Evolutionary conservation across 2,888 invertebrate species (phyloP).

Genomic region (Erannis defoliaria): DNA sequence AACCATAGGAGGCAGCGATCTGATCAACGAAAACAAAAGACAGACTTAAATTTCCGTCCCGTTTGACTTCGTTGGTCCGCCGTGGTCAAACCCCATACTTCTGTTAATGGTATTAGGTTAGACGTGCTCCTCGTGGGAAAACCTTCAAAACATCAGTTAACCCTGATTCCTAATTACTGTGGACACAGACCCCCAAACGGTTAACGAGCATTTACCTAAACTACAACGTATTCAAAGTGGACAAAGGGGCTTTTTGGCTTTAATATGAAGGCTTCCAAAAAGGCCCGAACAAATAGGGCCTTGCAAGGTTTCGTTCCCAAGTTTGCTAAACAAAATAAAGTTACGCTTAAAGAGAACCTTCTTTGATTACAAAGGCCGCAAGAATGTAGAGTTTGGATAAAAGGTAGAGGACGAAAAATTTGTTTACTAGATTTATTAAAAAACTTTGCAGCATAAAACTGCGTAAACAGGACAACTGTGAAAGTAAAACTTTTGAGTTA

Average conservation of each 20-base stretch:
- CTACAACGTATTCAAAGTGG: slow-evolving; percentile 26
- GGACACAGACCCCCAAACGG: slow-evolving; percentile 8
- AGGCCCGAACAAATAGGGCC: slow-evolving; percentile 33
- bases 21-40: no score
- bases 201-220: slow-evolving; percentile 17
- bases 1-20: no score
- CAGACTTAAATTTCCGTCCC: no score
- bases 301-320: slow-evolving; percentile 30
- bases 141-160: slow-evolving; percentile 17
- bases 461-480: not conserved
- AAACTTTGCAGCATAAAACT: slow-evolving; percentile 2
- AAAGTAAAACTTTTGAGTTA: slow-evolving; percentile 1
- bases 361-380: slow-evolving; percentile 32
- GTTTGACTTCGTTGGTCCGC: no score
- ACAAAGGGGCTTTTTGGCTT: slow-evolving; percentile 31
- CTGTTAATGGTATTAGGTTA: not conserved
- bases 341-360: slow-evolving; percentile 31
- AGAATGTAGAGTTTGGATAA: slow-evolving; percentile 27
- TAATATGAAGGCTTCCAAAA: slow-evolving; percentile 27
- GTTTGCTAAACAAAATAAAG: slow-evolving; percentile 38
- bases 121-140: not conserved
- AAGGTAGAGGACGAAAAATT: slow-evolving; percentile 20
- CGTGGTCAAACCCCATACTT: no score
- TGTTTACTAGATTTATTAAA: slow-evolving; percentile 22
- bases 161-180: slow-evolving; percentile 11